Evolutionary conservation across 1,140 invertebrate species (phyloP).

Genomic region (Caenorhabditis inopinata): DNA sequence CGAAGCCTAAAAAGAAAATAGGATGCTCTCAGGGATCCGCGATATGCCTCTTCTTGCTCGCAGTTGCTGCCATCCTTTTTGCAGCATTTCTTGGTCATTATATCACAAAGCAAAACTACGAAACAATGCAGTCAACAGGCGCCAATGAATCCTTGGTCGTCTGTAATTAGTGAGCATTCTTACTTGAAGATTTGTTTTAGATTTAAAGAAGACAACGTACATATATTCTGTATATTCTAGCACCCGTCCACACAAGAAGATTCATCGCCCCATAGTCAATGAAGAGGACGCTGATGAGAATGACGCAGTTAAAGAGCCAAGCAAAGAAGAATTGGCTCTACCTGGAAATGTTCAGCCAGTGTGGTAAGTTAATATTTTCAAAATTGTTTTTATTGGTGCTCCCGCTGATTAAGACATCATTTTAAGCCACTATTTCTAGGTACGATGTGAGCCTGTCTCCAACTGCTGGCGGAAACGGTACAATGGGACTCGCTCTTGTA

Average conservation of each 20-base stretch:
- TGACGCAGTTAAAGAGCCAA: background rate
- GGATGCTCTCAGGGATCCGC: background rate
- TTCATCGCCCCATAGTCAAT: background rate
- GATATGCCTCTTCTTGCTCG: background rate
- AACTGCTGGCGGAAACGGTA: slow-evolving; percentile 2
- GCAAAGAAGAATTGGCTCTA: slow-evolving; percentile 8
- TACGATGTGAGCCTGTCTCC: slow-evolving; percentile 12
- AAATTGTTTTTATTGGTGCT: too few relatives aligned
- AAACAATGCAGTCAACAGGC: slow-evolving; percentile 2
- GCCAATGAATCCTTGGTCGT: background rate
- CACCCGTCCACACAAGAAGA: background rate
- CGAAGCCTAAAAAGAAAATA: slow-evolving; percentile 8
- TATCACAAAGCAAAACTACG: slow-evolving; percentile 11
- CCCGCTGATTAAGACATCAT: too few relatives aligned
- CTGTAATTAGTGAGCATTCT: background rate
- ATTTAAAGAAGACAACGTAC: too few relatives aligned
- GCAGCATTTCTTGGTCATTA: slow-evolving; percentile 10
- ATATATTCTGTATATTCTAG: background rate
- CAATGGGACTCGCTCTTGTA: background rate
- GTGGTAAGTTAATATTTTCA: background rate
- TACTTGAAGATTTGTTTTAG: too few relatives aligned
- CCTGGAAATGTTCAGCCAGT: background rate
- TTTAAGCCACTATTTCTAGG: background rate
- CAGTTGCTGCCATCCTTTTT: slow-evolving; percentile 6
- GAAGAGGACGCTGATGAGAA: slow-evolving; percentile 9